A percentile compares a stretch with the other conserved stretches of the same genome.
Evolutionary conservation across 2,888 invertebrate genomes (phyloP).

Genomic region (Vanessa cardui): DNA sequence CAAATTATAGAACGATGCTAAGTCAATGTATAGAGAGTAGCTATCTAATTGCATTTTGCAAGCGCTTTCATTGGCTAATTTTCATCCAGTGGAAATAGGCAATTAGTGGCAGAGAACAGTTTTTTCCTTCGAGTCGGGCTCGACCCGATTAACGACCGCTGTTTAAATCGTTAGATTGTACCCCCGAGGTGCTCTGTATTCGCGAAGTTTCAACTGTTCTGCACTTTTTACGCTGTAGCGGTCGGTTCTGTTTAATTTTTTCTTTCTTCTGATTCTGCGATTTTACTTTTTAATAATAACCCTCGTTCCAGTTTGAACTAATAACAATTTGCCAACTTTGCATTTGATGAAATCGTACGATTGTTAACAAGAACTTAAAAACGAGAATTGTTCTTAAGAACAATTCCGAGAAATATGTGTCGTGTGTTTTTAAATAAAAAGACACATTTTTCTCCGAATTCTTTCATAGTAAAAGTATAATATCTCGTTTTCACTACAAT

Average conservation of each 20-base stretch:
- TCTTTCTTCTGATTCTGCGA: conserved; percentile 30
- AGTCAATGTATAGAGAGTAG: no score
- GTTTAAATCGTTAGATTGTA: conserved; percentile 43
- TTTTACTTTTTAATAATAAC: conserved; percentile 29
- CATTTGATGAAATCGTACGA: no score
- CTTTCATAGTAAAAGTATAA: no score
- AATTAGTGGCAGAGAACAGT: conserved; percentile 52
- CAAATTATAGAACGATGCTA: no score
- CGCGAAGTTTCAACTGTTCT: conserved; percentile 38
- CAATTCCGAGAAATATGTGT: no score
- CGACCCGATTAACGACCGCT: conserved; percentile 40
- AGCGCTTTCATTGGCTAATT: conserved; percentile 47
- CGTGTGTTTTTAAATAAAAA: no score
- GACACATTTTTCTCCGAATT: no score
- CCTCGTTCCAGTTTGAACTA: no score
- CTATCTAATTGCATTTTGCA: conserved; percentile 50
- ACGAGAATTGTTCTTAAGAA: no score
- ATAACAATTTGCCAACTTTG: no score
- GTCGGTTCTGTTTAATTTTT: conserved; percentile 34
- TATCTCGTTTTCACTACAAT: no score
- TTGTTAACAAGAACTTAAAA: no score
- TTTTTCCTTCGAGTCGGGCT: conserved; percentile 41
- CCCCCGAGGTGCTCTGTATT: conserved; percentile 31
- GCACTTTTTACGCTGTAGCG: conserved; percentile 33
- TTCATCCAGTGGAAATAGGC: conserved; percentile 54